Evolutionary conservation across 2,797 vertebrate species (phyloP).

Genomic region (Danionella dracula): DNA sequence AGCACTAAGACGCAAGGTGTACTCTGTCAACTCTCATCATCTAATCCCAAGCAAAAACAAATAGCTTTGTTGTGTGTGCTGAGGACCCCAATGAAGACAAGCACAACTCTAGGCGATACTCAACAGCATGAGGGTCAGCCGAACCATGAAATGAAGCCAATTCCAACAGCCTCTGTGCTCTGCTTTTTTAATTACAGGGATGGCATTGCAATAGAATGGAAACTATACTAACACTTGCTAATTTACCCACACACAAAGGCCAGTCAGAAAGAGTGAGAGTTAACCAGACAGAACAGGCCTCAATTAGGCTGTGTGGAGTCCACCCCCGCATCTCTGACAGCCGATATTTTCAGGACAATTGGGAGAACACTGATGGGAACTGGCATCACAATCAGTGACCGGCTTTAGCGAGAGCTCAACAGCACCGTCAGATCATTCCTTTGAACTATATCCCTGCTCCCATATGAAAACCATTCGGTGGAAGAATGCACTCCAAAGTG

Average conservation of each 20-base stretch:
- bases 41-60: constrained; percentile 36
- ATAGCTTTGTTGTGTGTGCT: constrained; percentile 32
- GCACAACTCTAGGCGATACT: not conserved
- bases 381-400: constrained; percentile 13
- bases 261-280: constrained; percentile 14
- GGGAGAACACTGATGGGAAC: constrained; percentile 18
- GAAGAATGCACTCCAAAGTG: not conserved
- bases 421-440: not conserved
- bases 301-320: constrained; percentile 42
- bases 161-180: not conserved
- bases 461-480: not conserved
- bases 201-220: not conserved
- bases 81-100: not conserved
- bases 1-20: constrained; percentile 52
- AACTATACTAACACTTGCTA: not conserved
- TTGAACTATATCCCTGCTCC: not conserved
- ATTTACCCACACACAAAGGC: constrained; percentile 34
- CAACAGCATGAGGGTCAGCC: not conserved
- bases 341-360: constrained; percentile 41
- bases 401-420: constrained; percentile 12
- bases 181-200: not conserved
- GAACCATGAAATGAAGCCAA: not conserved
- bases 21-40: constrained; percentile 43
- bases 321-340: constrained; percentile 37
- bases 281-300: constrained; percentile 20